Evolutionary conservation across 1,140 invertebrate species (phyloP).

Genomic region (Papilio polytes): DNA sequence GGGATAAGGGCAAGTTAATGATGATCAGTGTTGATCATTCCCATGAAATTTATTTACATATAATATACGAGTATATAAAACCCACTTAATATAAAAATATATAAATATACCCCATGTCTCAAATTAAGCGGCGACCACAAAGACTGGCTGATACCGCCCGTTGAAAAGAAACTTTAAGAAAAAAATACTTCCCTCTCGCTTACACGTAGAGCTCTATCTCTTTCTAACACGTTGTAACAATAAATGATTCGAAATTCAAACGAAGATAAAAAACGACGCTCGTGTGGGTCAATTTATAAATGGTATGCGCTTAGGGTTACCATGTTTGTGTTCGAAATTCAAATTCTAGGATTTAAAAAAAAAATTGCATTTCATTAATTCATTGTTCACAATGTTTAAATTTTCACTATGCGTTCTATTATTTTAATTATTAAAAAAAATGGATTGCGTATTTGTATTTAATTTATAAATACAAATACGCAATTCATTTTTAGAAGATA

Average conservation of each 20-base stretch:
- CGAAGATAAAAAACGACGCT: slow-evolving; percentile 41
- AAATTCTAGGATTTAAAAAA: too few relatives aligned
- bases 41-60: too few relatives aligned
- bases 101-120: neutral
- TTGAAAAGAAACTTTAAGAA: slow-evolving; percentile 21
- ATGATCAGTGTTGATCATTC: too few relatives aligned
- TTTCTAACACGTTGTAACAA: slow-evolving; percentile 30
- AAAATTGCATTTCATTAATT: too few relatives aligned
- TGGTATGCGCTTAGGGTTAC: slow-evolving; percentile 42
- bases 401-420: too few relatives aligned
- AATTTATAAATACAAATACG: too few relatives aligned
- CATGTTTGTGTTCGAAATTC: slow-evolving; percentile 19
- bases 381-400: too few relatives aligned
- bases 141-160: slow-evolving; percentile 22
- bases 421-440: too few relatives aligned
- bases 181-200: slow-evolving; percentile 36
- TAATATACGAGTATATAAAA: neutral
- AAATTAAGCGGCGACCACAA: slow-evolving; percentile 28
- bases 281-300: slow-evolving; percentile 44
- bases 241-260: slow-evolving; percentile 45
- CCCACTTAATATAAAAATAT: neutral
- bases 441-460: too few relatives aligned
- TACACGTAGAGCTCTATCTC: slow-evolving; percentile 27
- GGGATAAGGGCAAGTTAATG: too few relatives aligned
- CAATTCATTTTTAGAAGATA: too few relatives aligned